Conservation (phyloP, 2,113 vertebrate species). For the Echinops telfairi region DNA sequence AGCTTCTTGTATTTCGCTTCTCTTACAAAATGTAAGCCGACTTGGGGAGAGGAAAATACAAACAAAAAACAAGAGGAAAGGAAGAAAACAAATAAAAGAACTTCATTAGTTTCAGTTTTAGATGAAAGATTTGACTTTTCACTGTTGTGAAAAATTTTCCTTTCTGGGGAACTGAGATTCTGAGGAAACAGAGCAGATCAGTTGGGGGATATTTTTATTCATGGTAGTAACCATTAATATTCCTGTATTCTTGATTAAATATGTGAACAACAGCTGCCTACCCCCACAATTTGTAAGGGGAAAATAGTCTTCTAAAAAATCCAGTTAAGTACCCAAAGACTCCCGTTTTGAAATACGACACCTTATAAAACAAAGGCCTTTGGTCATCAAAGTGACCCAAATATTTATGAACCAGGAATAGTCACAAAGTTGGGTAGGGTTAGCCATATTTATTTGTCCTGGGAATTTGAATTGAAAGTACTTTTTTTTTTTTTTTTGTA, state of each 20-base stretch:
- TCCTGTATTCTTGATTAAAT: neutral
- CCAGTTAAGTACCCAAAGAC: neutral
- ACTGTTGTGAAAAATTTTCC: slow-evolving; percentile 14
- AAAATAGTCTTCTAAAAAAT: neutral
- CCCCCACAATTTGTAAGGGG: neutral
- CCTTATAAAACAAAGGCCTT: neutral
- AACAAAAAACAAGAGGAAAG: neutral
- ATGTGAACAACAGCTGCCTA: neutral
- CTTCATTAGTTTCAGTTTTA: neutral
- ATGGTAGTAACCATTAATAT: neutral
- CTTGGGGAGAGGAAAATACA: neutral
- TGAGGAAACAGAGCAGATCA: neutral
- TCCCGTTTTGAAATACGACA: neutral
- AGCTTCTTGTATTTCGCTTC: slow-evolving; percentile 45
- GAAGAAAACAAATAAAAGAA: neutral
- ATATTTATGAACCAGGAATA: slow-evolving; percentile 8
- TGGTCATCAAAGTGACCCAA: neutral
- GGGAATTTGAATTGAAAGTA: slow-evolving; percentile 50
- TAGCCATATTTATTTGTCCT: neutral
- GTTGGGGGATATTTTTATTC: slow-evolving; percentile 40
- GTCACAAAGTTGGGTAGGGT: neutral
- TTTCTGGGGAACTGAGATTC: slow-evolving; percentile 2
- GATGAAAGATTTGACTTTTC: slow-evolving; percentile 9
- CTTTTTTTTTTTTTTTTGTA: neutral
- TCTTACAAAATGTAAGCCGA: slow-evolving; percentile 45